Conservation (phyloP, 2,888 invertebrate genomes). For the Palloptera scutellata region DNA sequence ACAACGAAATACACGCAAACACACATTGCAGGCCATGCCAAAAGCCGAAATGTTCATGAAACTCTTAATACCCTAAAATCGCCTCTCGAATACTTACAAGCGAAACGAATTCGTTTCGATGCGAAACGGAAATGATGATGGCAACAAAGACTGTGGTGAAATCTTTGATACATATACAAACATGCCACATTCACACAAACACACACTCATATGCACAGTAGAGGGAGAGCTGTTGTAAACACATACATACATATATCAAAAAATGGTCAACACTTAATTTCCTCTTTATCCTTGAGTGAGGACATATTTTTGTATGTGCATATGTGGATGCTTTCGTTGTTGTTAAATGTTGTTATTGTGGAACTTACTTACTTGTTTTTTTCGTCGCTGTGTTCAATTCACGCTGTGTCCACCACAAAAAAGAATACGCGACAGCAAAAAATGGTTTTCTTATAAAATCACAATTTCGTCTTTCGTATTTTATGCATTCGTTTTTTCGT, state of each 20-base stretch:
- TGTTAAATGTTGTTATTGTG: background rate
- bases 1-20: conserved; percentile 11
- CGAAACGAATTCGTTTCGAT: too few species aligned
- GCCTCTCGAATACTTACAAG: too few species aligned
- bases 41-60: background rate
- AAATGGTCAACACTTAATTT: conserved; percentile 57
- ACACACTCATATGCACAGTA: conserved; percentile 29
- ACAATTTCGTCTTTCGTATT: background rate
- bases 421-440: background rate
- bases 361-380: background rate
- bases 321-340: background rate
- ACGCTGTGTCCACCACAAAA: background rate
- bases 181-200: conserved; percentile 28
- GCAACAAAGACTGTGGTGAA: background rate
- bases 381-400: background rate
- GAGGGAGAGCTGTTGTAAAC: too few species aligned
- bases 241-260: conserved; percentile 28
- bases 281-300: conserved; percentile 44
- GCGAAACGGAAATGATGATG: background rate
- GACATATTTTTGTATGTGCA: conserved; percentile 36
- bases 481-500: too few species aligned
- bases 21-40: background rate
- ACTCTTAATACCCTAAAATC: too few species aligned
- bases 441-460: background rate
- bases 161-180: conserved; percentile 1